Percentiles rank a stretch among this genome's conserved stretches.
Conservation (phyloP, 2,113 vertebrate species). For the Bujurquina vittata region DNA sequence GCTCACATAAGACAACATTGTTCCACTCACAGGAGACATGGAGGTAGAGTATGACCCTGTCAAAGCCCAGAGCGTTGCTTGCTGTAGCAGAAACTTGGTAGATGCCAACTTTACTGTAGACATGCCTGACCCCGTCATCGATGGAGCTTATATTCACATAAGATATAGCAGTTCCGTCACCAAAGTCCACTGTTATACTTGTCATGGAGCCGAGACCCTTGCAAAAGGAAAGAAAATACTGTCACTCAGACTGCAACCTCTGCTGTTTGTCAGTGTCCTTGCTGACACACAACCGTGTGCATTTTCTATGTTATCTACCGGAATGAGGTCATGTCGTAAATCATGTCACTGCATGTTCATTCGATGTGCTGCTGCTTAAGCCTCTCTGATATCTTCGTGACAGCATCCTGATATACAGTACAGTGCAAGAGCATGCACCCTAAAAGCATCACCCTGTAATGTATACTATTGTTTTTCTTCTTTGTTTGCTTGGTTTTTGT, state of each 20-base stretch:
- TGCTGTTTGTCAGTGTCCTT: slow-evolving; percentile 9
- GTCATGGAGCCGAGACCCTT: slow-evolving; percentile 91
- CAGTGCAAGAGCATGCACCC: slow-evolving; percentile 13
- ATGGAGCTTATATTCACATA: slow-evolving; percentile 92
- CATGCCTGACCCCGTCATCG: slow-evolving; percentile 90
- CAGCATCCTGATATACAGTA: slow-evolving; percentile 31
- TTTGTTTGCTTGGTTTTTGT: too few species aligned
- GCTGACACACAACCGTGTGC: slow-evolving; percentile 19
- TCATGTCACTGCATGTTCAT: slow-evolving; percentile 45
- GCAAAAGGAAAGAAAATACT: slow-evolving; percentile 29
- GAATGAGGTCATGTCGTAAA: slow-evolving; percentile 42
- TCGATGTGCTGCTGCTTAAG: slow-evolving; percentile 11
- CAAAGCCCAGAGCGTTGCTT: slow-evolving; percentile 89
- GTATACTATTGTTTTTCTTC: background rate
- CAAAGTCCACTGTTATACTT: slow-evolving; percentile 91
- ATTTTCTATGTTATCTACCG: slow-evolving; percentile 33
- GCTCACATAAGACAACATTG: background rate
- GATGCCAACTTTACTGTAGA: slow-evolving; percentile 90
- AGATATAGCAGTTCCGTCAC: slow-evolving; percentile 88
- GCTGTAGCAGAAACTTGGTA: slow-evolving; percentile 88
- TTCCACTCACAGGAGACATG: slow-evolving; percentile 88
- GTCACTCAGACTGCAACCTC: slow-evolving; percentile 28
- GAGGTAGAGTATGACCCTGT: slow-evolving; percentile 88
- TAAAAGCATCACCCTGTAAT: background rate
- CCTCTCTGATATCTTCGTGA: slow-evolving; percentile 14